These are phyloP conservation scores for Triplophysa rosa DNA, from an alignment of 2,113 vertebrate species.

Conservation along the genomic window DNA sequence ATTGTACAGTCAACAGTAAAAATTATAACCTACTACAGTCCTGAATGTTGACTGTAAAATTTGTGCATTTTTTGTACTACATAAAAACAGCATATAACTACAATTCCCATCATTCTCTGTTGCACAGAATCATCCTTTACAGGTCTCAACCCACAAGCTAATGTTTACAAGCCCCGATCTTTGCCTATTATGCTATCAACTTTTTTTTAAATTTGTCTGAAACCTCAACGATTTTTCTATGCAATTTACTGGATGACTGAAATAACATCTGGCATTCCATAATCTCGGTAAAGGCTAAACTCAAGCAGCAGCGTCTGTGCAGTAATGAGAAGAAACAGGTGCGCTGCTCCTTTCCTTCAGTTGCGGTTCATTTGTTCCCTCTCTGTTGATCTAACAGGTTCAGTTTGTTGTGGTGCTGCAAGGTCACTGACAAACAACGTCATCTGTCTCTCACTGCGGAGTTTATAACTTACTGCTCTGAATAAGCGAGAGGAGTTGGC, in stretches of 20 bases:
- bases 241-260: slow-evolving; percentile 34
- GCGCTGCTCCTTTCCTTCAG: slow-evolving; percentile 8
- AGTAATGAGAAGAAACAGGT: slow-evolving; percentile 49
- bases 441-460: background rate
- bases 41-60: background rate
- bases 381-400: slow-evolving; percentile 4
- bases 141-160: no score
- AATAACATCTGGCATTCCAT: slow-evolving; percentile 32
- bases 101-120: no score
- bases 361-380: slow-evolving; percentile 20
- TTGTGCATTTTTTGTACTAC: background rate
- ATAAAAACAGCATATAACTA: no score
- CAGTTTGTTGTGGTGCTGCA: slow-evolving; percentile 20
- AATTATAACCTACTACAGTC: no score
- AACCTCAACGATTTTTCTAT: background rate
- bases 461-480: slow-evolving; percentile 20
- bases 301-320: slow-evolving; percentile 23
- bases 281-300: slow-evolving; percentile 37
- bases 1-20: no score
- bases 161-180: no score
- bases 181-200: background rate
- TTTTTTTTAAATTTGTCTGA: background rate
- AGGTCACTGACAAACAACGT: slow-evolving; percentile 22
- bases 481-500: slow-evolving; percentile 11
- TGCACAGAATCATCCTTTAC: no score